A percentile compares a stretch with the other conserved stretches of the same genome.
These are phyloP conservation scores for Teinopalpus imperialis DNA, from an alignment of 2,888 invertebrate species.

Conservation along the genomic window DNA sequence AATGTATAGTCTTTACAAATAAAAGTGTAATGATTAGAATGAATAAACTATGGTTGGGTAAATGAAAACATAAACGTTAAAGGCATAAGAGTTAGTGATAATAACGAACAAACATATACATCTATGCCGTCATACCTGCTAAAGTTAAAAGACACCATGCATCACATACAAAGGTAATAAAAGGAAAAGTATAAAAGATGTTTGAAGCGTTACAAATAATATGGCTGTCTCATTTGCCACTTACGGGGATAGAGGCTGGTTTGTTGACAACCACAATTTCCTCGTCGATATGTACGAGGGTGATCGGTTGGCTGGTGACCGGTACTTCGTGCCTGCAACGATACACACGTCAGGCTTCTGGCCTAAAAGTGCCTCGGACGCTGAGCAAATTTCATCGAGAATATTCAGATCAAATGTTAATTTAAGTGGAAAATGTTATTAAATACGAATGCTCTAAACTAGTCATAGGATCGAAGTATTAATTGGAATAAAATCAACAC, in stretches of 20 bases:
- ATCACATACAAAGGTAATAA: slow-evolving; percentile 36
- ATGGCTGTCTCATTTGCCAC: slow-evolving; percentile 93
- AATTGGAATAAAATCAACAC: slow-evolving; percentile 13
- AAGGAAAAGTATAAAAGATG: slow-evolving; percentile 68
- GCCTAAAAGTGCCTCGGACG: slow-evolving; percentile 40
- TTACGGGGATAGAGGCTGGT: slow-evolving; percentile 99
- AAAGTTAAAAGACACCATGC: slow-evolving; percentile 36
- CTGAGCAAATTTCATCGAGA: slow-evolving; percentile 42
- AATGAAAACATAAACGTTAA: neutral
- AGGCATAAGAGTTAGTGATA: slow-evolving; percentile 15
- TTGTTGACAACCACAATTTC: slow-evolving; percentile 99
- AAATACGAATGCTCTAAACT: slow-evolving; percentile 4
- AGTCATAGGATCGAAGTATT: slow-evolving; percentile 3
- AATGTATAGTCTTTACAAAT: slow-evolving; percentile 16
- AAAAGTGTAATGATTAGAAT: slow-evolving; percentile 10
- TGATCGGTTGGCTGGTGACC: slow-evolving; percentile 97
- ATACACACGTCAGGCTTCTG: slow-evolving; percentile 74
- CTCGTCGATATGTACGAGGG: slow-evolving; percentile 98
- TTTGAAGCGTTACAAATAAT: slow-evolving; percentile 87
- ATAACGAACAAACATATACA: slow-evolving; percentile 8
- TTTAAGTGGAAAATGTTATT: slow-evolving; percentile 14
- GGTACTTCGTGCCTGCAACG: slow-evolving; percentile 98
- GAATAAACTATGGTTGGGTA: neutral
- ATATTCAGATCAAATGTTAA: slow-evolving; percentile 11
- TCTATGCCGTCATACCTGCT: slow-evolving; percentile 13